A percentile compares a stretch with the other conserved stretches of the same genome.
phyloP scores from a whole-genome alignment of 2,113 vertebrate genomes.

The Nannobrachium achirus region DNA sequence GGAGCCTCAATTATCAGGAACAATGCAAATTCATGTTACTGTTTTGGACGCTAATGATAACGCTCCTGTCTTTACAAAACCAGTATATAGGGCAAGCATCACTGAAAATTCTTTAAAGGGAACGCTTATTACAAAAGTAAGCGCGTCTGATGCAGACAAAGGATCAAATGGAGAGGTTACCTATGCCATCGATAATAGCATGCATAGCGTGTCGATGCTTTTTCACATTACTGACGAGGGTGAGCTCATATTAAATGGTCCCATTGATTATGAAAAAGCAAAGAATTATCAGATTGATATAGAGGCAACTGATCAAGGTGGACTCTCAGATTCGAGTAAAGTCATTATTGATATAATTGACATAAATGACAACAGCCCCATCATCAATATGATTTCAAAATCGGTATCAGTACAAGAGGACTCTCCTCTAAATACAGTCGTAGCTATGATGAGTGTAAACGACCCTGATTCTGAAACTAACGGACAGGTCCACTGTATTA shows the following conservation, averaged over 20 bases:
- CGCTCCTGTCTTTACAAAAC: conserved; percentile 63
- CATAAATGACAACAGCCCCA: conserved; percentile 64
- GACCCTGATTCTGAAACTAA: conserved; percentile 65
- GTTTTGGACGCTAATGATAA: conserved; percentile 72
- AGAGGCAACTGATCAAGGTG: conserved; percentile 74
- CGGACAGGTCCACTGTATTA: conserved; percentile 49
- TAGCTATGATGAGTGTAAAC: conserved; percentile 63
- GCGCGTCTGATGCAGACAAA: conserved; percentile 74
- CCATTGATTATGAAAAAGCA: conserved; percentile 73
- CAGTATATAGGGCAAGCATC: conserved; percentile 70
- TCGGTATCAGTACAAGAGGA: conserved; percentile 51
- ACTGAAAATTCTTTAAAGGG: conserved; percentile 62
- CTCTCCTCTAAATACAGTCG: conserved; percentile 38
- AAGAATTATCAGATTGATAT: conserved; percentile 67
- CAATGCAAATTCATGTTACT: conserved; percentile 40
- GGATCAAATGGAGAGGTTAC: conserved; percentile 66
- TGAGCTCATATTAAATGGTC: conserved; percentile 53
- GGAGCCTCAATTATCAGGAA: conserved; percentile 53
- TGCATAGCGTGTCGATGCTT: conserved; percentile 38
- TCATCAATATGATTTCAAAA: conserved; percentile 62
- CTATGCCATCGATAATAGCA: conserved; percentile 63
- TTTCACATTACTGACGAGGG: conserved; percentile 64
- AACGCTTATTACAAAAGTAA: conserved; percentile 56
- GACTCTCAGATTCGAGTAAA: conserved; percentile 74
- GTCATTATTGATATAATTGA: conserved; percentile 61